Conservation (phyloP, 1,140 invertebrate species). For the Atta colombica region DNA sequence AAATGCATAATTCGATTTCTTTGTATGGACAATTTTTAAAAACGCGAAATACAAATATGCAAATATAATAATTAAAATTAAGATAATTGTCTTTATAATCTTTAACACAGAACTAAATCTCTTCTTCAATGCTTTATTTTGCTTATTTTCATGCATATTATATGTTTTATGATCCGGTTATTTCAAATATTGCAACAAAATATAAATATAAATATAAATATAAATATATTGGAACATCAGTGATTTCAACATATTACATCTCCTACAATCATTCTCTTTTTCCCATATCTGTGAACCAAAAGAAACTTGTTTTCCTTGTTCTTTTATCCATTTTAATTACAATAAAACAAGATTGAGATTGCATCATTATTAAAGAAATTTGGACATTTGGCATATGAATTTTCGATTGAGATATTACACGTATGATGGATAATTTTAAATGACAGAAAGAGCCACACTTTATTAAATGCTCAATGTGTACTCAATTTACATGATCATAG, state of each 20-base stretch:
- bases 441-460: slow-evolving; percentile 37
- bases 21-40: not conserved
- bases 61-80: not conserved
- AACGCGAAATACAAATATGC: not conserved
- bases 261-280: not conserved
- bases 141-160: not conserved
- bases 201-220: not conserved
- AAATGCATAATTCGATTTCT: not conserved
- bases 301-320: not conserved
- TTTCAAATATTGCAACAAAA: not conserved
- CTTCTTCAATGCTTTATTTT: not conserved
- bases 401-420: slow-evolving; percentile 11
- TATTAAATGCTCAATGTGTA: slow-evolving; percentile 17
- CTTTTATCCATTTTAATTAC: not conserved
- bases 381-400: not conserved
- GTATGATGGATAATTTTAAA: slow-evolving; percentile 35
- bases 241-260: not conserved
- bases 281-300: not conserved
- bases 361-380: not conserved
- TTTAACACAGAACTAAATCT: not conserved
- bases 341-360: not conserved
- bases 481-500: slow-evolving; percentile 53
- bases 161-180: slow-evolving; percentile 1
- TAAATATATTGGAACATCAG: not conserved
- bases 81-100: not conserved